These are phyloP conservation scores for Yponomeuta sedellus DNA, from an alignment of 2,888 invertebrate genomes.

Conservation along the genomic window DNA sequence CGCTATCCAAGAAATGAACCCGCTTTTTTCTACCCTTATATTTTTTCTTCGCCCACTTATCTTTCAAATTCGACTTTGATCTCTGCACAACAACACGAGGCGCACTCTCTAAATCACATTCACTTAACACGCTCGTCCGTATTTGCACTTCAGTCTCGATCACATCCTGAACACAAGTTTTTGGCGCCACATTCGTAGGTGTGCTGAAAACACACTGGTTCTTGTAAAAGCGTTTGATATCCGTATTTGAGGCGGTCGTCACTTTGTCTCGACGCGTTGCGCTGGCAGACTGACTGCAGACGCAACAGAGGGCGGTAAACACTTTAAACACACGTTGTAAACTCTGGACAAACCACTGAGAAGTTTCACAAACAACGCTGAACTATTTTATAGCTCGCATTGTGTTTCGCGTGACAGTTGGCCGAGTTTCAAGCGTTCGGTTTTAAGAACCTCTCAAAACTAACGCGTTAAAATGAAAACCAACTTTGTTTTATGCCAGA, in stretches of 20 bases:
- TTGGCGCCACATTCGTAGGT: conserved; percentile 33
- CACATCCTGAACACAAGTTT: conserved; percentile 45
- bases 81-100: conserved; percentile 44
- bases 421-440: conserved; percentile 48
- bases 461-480: conserved; percentile 5
- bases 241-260: conserved; percentile 5
- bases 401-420: conserved; percentile 40
- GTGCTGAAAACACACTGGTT: conserved; percentile 28
- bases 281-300: conserved; percentile 10
- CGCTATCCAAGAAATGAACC: conserved; percentile 55
- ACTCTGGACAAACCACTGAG: not conserved
- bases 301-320: conserved; percentile 8
- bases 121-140: not conserved
- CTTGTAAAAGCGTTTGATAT: conserved; percentile 18
- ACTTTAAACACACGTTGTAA: not conserved
- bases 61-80: conserved; percentile 52
- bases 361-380: conserved; percentile 13
- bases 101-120: not conserved
- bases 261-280: not conserved
- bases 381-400: conserved; percentile 22
- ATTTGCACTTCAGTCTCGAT: not conserved
- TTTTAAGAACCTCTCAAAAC: conserved; percentile 6
- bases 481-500: not conserved
- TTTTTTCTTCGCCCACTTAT: conserved; percentile 40
- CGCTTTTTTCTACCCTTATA: conserved; percentile 47